phyloP scores from a whole-genome alignment of 2,888 invertebrate species.

The Corbicula japonica region DNA sequence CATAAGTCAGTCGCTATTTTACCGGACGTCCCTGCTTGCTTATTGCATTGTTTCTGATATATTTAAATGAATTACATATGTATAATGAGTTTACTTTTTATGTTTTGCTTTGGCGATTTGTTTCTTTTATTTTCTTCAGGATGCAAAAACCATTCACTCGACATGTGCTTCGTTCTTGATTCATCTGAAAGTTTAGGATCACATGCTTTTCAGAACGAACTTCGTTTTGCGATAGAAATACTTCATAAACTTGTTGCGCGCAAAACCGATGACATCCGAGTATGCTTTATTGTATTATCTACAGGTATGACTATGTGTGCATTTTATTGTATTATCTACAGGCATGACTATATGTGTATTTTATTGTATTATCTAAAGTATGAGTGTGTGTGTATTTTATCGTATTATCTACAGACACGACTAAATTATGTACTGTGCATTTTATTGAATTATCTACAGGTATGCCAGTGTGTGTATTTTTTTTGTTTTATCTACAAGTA shows the following conservation, averaged over 20 bases:
- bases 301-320: not conserved
- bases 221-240: not conserved
- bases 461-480: too few species aligned
- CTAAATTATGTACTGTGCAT: too few species aligned
- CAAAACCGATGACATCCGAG: not conserved
- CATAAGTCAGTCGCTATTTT: too few species aligned
- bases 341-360: not conserved
- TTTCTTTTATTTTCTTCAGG: not conserved
- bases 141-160: conserved; percentile 1
- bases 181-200: conserved; percentile 2
- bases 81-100: not conserved
- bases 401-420: not conserved
- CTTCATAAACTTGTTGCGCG: not conserved
- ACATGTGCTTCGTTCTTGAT: conserved; percentile 6
- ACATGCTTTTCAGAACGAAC: not conserved
- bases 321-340: not conserved
- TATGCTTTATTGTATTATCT: conserved; percentile 1
- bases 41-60: too few species aligned
- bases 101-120: not conserved
- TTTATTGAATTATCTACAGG: too few species aligned
- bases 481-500: too few species aligned
- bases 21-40: too few species aligned
- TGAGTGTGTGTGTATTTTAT: not conserved
- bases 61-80: too few species aligned
- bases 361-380: not conserved